A percentile compares a stretch with the other conserved stretches of the same genome.
Evolutionary conservation across 2,888 invertebrate species (phyloP).

Genomic region (Junonia oenone): DNA sequence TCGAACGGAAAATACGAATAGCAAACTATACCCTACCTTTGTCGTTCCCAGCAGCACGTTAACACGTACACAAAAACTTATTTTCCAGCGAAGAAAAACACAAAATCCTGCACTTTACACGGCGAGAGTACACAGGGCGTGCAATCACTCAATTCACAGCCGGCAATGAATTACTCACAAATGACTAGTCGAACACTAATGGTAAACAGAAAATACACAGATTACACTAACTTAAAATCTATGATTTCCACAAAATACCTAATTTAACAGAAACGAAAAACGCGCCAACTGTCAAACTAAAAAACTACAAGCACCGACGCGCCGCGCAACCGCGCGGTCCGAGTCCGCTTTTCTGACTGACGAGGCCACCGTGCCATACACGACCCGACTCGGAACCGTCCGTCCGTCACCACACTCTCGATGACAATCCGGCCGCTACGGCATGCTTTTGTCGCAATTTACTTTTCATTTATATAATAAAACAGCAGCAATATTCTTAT

Average conservation of each 20-base stretch:
- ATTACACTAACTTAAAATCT: constrained; percentile 76
- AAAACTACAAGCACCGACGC: constrained; percentile 78
- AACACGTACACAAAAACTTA: constrained; percentile 47
- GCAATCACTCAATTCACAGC: constrained; percentile 70
- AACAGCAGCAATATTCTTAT: constrained; percentile 58
- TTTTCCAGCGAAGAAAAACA: constrained; percentile 60
- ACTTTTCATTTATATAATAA: constrained; percentile 65
- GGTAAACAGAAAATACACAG: constrained; percentile 72
- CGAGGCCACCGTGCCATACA: constrained; percentile 40
- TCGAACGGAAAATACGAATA: constrained; percentile 26
- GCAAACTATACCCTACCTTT: constrained; percentile 49
- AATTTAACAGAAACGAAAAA: constrained; percentile 69
- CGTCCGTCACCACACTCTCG: constrained; percentile 43
- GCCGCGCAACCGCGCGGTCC: constrained; percentile 70
- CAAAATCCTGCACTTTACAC: constrained; percentile 68
- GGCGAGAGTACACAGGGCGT: constrained; percentile 65
- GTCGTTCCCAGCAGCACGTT: constrained; percentile 48
- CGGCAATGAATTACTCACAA: constrained; percentile 66
- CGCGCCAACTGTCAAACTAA: constrained; percentile 80
- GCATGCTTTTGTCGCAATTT: constrained; percentile 59
- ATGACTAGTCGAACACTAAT: constrained; percentile 69
- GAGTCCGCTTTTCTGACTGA: constrained; percentile 75
- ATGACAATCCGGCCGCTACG: constrained; percentile 36
- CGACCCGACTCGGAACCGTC: constrained; percentile 32
- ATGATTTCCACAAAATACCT: constrained; percentile 70